These are phyloP conservation scores for Hippasteria phrygiana DNA, from an alignment of 53 echinoderm and acorn worm genomes.

Conservation along the genomic window DNA sequence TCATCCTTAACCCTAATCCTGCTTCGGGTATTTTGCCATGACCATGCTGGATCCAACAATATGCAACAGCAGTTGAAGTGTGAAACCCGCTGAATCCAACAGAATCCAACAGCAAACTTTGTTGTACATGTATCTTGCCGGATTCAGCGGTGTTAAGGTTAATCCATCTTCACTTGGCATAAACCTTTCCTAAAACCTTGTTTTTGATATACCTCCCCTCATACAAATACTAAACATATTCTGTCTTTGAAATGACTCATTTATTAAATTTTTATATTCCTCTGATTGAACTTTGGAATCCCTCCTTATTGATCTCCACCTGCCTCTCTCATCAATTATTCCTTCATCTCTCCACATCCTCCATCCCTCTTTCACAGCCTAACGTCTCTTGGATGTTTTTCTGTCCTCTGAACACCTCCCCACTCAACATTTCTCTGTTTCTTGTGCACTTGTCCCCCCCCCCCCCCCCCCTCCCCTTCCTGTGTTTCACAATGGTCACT, in stretches of 20 bases:
- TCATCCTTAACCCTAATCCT: neutral
- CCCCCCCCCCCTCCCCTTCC: constrained; percentile 2
- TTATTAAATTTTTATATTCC: neutral
- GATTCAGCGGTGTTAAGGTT: too few relatives aligned
- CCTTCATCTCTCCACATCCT: constrained; percentile 4
- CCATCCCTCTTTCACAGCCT: neutral
- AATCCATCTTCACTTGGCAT: too few relatives aligned
- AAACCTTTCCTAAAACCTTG: too few relatives aligned
- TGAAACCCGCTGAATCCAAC: too few relatives aligned
- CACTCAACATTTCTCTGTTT: constrained; percentile 7
- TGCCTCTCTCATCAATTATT: neutral
- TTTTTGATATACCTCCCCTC: too few relatives aligned
- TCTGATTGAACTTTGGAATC: neutral
- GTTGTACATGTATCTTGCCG: too few relatives aligned
- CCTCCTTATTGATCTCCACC: neutral
- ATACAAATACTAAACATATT: neutral
- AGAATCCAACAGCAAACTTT: too few relatives aligned
- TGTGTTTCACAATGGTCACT: too few relatives aligned
- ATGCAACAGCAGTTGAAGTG: too few relatives aligned
- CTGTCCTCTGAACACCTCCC: neutral
- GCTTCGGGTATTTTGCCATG: neutral
- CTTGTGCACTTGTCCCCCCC: neutral
- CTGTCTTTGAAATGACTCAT: neutral
- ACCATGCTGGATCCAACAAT: too few relatives aligned
- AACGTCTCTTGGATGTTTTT: neutral